Evolutionary conservation across 2,888 invertebrate species (phyloP).

Genomic region (Chydorus sphaericus): DNA sequence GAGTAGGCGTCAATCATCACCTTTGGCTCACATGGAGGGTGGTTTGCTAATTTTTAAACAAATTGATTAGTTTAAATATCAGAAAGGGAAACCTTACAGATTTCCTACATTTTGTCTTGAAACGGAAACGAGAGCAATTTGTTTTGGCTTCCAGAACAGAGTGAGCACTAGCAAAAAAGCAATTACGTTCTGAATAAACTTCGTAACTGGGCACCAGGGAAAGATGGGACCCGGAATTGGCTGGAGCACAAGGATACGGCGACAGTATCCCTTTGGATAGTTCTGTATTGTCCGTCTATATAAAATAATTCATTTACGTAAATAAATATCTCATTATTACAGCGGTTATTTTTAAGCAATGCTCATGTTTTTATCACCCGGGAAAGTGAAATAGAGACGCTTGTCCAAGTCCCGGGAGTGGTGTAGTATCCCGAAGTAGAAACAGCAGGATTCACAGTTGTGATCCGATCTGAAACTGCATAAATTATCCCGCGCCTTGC

Average conservation of each 20-base stretch:
- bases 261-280: background rate
- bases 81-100: too few relatives aligned
- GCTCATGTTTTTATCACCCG: too few relatives aligned
- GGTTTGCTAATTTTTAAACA: too few relatives aligned
- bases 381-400: background rate
- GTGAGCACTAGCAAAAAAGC: constrained; percentile 3
- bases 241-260: constrained; percentile 4
- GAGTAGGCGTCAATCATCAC: too few relatives aligned
- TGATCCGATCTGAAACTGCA: constrained; percentile 10
- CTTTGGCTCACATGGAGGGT: too few relatives aligned
- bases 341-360: too few relatives aligned
- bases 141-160: background rate
- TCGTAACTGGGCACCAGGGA: constrained; percentile 3
- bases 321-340: too few relatives aligned
- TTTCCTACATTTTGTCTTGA: too few relatives aligned
- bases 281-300: constrained; percentile 13
- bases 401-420: background rate
- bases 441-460: constrained; percentile 5
- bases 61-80: too few relatives aligned
- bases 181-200: constrained; percentile 9
- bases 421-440: constrained; percentile 10
- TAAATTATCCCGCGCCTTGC: constrained; percentile 4
- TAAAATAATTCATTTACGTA: background rate
- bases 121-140: constrained; percentile 9
- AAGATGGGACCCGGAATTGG: background rate